These are phyloP conservation scores for Galeopsomyia nigrocyanea DNA, from an alignment of 2,888 invertebrate genomes.

Conservation along the genomic window DNA sequence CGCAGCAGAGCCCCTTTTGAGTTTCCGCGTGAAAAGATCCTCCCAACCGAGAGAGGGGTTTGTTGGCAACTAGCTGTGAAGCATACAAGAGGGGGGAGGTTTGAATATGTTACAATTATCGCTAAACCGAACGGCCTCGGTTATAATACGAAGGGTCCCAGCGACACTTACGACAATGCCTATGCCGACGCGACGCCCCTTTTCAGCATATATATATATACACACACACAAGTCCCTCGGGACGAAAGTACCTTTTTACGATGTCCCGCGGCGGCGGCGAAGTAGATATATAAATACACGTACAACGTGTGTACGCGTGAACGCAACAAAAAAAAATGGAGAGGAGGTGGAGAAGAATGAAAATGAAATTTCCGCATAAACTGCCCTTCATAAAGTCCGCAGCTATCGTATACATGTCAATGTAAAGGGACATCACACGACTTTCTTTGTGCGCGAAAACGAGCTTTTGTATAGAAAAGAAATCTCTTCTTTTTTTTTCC, in stretches of 20 bases:
- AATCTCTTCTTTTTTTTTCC: too few relatives aligned
- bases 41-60: constrained; percentile 20
- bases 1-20: constrained; percentile 46
- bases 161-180: constrained; percentile 61
- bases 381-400: constrained; percentile 42
- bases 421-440: too few relatives aligned
- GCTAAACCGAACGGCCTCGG: constrained; percentile 60
- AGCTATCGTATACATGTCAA: neutral
- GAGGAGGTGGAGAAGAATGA: constrained; percentile 24
- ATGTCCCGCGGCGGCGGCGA: constrained; percentile 46
- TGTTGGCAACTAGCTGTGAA: constrained; percentile 39
- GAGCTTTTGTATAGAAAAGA: too few relatives aligned
- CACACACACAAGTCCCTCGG: constrained; percentile 43
- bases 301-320: constrained; percentile 2
- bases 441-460: too few relatives aligned
- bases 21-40: constrained; percentile 54
- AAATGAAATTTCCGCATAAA: constrained; percentile 48
- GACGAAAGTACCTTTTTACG: constrained; percentile 49
- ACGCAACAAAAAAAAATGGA: constrained; percentile 20
- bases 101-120: constrained; percentile 68
- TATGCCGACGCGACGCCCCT: constrained; percentile 35
- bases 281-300: constrained; percentile 48
- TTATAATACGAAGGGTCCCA: constrained; percentile 36
- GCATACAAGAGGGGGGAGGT: constrained; percentile 52
- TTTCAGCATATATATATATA: too few relatives aligned